Evolutionary conservation across 35 echinoderm and acorn worm species (phyloP).

Genomic region (Apostichopus californicus): DNA sequence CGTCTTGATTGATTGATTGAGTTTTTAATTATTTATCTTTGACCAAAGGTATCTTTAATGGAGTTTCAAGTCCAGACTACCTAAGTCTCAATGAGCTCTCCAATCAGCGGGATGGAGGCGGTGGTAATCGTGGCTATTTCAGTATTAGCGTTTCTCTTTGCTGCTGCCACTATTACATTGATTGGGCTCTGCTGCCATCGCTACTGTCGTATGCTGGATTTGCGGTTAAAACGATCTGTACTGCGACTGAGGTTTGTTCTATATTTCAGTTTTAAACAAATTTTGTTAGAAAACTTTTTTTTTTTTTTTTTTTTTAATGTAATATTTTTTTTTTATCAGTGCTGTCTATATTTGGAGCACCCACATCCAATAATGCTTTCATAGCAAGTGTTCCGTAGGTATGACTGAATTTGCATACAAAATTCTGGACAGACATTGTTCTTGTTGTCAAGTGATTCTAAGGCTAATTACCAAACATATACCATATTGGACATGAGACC

Average conservation of each 20-base stretch:
- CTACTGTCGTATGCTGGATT: constrained; percentile 85
- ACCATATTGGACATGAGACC: no score
- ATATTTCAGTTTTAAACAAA: no score
- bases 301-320: no score
- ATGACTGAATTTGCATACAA: no score
- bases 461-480: no score
- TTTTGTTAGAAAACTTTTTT: no score
- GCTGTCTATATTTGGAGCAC: no score
- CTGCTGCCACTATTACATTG: constrained; percentile 73
- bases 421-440: no score
- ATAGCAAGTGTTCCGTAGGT: no score
- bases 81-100: constrained; percentile 22
- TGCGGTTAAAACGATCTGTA: constrained; percentile 78
- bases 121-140: constrained; percentile 86
- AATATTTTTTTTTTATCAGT: no score
- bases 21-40: neutral
- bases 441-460: no score
- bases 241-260: constrained; percentile 51
- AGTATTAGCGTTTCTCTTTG: constrained; percentile 84
- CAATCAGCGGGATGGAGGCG: constrained; percentile 66
- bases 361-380: no score
- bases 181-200: constrained; percentile 83
- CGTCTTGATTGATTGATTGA: neutral
- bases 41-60: neutral
- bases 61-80: neutral